Evolutionary conservation across 2,888 invertebrate species (phyloP).

Genomic region (Pardosa pseudoannulata): DNA sequence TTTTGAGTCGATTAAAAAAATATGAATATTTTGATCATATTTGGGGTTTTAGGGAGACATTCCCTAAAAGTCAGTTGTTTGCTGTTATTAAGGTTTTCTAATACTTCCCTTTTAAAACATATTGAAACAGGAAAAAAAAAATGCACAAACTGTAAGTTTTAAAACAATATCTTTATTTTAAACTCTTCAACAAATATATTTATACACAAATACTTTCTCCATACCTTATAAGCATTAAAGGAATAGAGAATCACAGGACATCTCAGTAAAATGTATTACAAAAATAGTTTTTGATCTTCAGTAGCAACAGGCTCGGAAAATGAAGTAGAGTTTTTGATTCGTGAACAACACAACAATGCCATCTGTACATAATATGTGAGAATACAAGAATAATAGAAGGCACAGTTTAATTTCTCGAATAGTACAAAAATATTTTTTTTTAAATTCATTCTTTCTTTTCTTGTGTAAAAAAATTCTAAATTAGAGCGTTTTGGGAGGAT

Average conservation of each 20-base stretch:
- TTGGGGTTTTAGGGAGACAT: no score
- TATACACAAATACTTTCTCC: conserved; percentile 14
- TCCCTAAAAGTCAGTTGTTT: no score
- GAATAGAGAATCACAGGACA: conserved; percentile 14
- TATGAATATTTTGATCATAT: no score
- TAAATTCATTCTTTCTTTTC: not conserved
- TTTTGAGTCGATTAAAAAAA: no score
- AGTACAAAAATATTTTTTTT: conserved; percentile 37
- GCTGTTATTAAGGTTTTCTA: no score
- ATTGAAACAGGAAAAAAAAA: no score
- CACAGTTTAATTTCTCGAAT: conserved; percentile 20
- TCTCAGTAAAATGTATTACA: conserved; percentile 10
- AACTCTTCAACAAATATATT: conserved; percentile 44
- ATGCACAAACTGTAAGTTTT: not conserved
- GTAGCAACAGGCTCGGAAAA: conserved; percentile 14
- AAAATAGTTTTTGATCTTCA: conserved; percentile 42
- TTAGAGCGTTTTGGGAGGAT: no score
- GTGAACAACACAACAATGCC: not conserved
- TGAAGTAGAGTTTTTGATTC: not conserved
- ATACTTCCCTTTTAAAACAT: no score
- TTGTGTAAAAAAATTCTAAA: no score
- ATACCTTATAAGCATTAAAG: not conserved
- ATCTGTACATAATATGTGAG: conserved; percentile 27
- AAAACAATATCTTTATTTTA: conserved; percentile 65
- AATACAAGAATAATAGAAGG: conserved; percentile 19